Percentiles rank a stretch among this genome's conserved stretches.
phyloP scores from a whole-genome alignment of 2,797 vertebrate genomes.

The Odontamblyopus rebecca region DNA sequence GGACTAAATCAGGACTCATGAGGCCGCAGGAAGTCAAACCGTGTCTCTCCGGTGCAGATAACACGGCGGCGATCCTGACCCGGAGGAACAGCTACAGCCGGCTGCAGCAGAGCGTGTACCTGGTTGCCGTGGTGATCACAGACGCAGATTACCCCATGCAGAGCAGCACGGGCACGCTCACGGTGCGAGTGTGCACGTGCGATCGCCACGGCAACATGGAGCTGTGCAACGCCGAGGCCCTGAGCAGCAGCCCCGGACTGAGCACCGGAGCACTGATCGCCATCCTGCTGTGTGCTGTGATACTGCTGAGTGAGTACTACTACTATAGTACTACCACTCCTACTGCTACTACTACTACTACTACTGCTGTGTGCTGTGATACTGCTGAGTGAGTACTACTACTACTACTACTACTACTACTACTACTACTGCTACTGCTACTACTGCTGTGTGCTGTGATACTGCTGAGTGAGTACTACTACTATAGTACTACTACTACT shows the following conservation, averaged over 20 bases:
- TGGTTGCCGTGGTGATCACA: conserved; percentile 89
- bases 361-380: conserved; percentile 83
- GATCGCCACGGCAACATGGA: conserved; percentile 89
- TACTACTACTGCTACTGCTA: not conserved
- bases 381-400: conserved; percentile 84
- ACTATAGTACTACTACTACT: conserved; percentile 59
- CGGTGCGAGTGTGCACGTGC: conserved; percentile 91
- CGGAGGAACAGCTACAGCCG: conserved; percentile 83
- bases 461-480: not conserved
- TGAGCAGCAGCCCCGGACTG: conserved; percentile 87
- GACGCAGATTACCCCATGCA: conserved; percentile 89
- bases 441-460: not conserved
- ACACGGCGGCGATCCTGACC: conserved; percentile 90
- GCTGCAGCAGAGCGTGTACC: conserved; percentile 84
- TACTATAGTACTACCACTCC: too few relatives aligned
- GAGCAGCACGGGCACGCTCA: conserved; percentile 93
- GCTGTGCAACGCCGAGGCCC: conserved; percentile 87
- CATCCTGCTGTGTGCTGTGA: conserved; percentile 79
- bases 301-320: too few relatives aligned
- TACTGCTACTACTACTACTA: conserved; percentile 14
- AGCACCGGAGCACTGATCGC: conserved; percentile 92
- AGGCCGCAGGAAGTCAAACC: not conserved
- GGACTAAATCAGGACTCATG: too few relatives aligned
- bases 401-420: not conserved
- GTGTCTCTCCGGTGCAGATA: conserved; percentile 77